A percentile compares a stretch with the other conserved stretches of the same genome.
phyloP scores from a whole-genome alignment of 2,113 vertebrate genomes.

The Amazona vittata region DNA sequence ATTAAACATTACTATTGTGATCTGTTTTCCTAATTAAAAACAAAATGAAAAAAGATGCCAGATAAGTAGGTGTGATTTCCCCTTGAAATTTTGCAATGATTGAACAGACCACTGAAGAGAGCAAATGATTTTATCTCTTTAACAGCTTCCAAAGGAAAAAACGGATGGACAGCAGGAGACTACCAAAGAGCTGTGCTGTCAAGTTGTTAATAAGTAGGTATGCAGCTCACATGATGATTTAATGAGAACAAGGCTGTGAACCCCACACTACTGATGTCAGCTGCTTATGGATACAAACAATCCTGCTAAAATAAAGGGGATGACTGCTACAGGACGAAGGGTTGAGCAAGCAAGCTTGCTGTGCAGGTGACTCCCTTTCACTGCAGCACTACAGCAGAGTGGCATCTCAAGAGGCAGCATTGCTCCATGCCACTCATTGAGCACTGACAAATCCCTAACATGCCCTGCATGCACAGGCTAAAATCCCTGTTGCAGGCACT shows the following conservation, averaged over 20 bases:
- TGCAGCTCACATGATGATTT: not conserved
- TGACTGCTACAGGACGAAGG: not conserved
- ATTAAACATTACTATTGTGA: not conserved
- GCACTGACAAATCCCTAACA: not conserved
- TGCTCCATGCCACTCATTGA: not conserved
- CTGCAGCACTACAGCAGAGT: accelerated
- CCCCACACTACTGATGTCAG: not conserved
- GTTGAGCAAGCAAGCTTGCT: not conserved
- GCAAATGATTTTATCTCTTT: not conserved
- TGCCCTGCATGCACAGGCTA: accelerated
- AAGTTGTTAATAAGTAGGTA: not conserved
- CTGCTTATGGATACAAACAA: not conserved
- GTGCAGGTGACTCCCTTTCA: not conserved
- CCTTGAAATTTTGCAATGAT: not conserved
- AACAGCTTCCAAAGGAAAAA: not conserved
- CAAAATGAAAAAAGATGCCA: not conserved
- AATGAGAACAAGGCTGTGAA: not conserved
- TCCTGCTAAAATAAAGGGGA: not conserved
- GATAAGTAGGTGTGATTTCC: not conserved
- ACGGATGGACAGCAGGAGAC: not conserved
- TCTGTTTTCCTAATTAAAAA: not conserved
- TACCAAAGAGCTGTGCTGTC: not conserved
- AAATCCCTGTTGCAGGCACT: not conserved
- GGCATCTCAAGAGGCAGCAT: not conserved
- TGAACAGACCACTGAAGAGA: not conserved